Evolutionary conservation across 1,140 invertebrate species (phyloP), one percentile per base, ranked within the genome.

Genomic region (Linepithema humile): DNA sequence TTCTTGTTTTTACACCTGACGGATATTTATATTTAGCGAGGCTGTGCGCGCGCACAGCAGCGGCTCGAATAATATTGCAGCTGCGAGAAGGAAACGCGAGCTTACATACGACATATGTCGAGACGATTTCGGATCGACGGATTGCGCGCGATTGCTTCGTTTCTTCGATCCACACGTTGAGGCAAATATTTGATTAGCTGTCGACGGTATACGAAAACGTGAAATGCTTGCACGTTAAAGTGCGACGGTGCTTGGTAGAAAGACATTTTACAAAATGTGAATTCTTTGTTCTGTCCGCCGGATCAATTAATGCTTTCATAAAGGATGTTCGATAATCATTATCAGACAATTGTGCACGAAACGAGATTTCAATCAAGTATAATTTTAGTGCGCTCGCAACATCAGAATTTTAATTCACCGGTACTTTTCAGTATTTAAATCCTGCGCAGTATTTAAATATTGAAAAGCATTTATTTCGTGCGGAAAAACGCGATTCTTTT

Each of bases 1-100:
- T 62, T 60, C 32, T 59, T 45, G 73, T 65, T 74, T 86, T 80
- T 80, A 43, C 17, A 38, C 29, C 23, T 40, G 26, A 75, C 23
- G 75, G 15, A 70, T 70, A 80, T 70, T 78, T 69, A 40, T 69
- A 32, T 45, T 4, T 50, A 26, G 6, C 12, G 1, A 29, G 26
- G 23, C 1, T 26, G 9, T 50, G 17, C 3, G 29, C 12, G 59
- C 26, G 32, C 15, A 23, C 10, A 50, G 4, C 32, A 17, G n/a
- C 32, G 26, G 12, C 20, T 70, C 12, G n/a, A n/a, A 29, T 50
- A 77, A 55, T 73, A 57, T n/a, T 17, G 32, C 70, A 48, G 7
- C 12, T 48, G 35, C 9, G 5, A 23, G 4, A 57, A 43, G 9
- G n/a, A 45, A 40, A 43, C 12, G 40, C 29, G 40, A 60, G 9